These are phyloP conservation scores for Sinonovacula constricta DNA, from an alignment of 1,140 invertebrate genomes.

Conservation along the genomic window DNA sequence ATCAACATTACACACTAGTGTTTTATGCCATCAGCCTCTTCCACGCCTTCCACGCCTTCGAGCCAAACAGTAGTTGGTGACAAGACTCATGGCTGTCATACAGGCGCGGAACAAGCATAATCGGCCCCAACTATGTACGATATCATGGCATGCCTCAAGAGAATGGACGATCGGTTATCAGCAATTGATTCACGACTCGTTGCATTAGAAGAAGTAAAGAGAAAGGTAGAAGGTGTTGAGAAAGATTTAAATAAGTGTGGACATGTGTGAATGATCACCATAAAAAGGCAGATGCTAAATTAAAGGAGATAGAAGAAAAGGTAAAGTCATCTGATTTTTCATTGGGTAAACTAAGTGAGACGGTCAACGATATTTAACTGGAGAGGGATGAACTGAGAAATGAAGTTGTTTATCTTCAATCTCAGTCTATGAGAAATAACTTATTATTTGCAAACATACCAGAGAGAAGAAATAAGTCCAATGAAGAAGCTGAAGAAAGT, in stretches of 20 bases:
- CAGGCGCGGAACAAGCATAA: background rate
- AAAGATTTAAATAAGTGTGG: background rate
- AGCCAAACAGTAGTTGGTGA: background rate
- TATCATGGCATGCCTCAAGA: background rate
- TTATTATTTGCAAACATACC: slow-evolving; percentile 14
- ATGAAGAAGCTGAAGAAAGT: slow-evolving; percentile 12
- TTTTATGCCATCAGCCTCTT: background rate
- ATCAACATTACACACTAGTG: too few relatives aligned
- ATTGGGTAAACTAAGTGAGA: background rate
- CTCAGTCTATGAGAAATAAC: slow-evolving; percentile 26
- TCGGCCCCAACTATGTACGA: background rate
- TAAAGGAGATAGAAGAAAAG: background rate
- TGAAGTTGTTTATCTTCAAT: slow-evolving; percentile 7
- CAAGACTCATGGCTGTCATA: background rate
- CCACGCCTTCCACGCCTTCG: background rate
- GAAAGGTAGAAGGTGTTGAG: background rate
- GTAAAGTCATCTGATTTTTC: background rate
- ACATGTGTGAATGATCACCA: background rate
- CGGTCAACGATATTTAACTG: background rate
- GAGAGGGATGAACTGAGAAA: background rate
- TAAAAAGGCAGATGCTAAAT: background rate
- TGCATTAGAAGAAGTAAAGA: background rate
- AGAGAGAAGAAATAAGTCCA: background rate
- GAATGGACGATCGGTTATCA: background rate
- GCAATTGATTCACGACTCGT: background rate